Evolutionary conservation across 1,140 invertebrate genomes (phyloP).

Genomic region (Diuraphis noxia): DNA sequence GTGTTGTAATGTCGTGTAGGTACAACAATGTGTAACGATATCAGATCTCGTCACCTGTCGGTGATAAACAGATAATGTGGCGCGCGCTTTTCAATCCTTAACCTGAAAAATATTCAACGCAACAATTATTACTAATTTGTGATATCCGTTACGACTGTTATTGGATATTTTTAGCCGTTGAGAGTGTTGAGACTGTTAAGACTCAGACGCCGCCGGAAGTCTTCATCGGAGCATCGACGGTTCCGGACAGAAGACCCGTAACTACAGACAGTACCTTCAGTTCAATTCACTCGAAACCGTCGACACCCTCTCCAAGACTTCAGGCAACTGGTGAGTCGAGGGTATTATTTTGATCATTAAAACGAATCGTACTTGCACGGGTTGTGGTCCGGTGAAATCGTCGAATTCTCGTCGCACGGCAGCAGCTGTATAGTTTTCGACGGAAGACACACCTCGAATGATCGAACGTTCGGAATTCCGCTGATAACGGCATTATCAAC

Average conservation of each 20-base stretch:
- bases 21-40: not conserved
- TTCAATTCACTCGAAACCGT: not conserved
- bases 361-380: not conserved
- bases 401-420: not conserved
- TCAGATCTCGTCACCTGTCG: not conserved
- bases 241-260: not conserved
- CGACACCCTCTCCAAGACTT: not conserved
- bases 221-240: not conserved
- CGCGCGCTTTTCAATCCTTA: not conserved
- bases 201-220: not conserved
- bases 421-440: not conserved
- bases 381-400: not conserved
- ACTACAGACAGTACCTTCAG: no score
- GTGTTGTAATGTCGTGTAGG: not conserved
- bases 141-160: no score
- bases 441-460: not conserved
- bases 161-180: not conserved
- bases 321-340: not conserved
- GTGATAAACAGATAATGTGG: not conserved
- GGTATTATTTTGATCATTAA: not conserved
- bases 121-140: not conserved
- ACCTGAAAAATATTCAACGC: not conserved
- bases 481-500: not conserved
- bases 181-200: no score
- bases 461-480: not conserved